Conservation (phyloP, 2,888 invertebrate genomes). For the Sphaerophoria taeniata region DNA sequence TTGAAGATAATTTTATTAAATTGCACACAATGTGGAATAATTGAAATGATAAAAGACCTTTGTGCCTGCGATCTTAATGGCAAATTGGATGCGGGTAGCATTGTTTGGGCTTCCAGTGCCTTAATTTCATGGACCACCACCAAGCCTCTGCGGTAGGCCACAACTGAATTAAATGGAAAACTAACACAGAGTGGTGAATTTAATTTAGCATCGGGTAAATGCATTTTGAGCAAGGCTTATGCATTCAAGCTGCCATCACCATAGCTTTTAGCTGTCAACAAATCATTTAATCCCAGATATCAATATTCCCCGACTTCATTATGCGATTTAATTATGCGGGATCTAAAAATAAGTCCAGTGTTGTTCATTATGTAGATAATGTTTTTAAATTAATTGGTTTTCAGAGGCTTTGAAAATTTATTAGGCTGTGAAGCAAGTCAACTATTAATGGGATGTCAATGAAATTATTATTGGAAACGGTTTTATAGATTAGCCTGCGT, state of each 20-base stretch:
- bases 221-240: slow-evolving; percentile 14
- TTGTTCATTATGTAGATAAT: neutral
- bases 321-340: slow-evolving; percentile 14
- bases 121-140: neutral
- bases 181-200: slow-evolving; percentile 16
- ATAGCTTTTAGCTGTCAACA: slow-evolving; percentile 31
- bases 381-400: neutral
- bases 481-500: no score
- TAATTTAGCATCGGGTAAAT: slow-evolving; percentile 22
- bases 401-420: neutral
- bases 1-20: slow-evolving; percentile 46
- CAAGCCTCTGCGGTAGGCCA: slow-evolving; percentile 16
- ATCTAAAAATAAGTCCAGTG: neutral
- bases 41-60: slow-evolving; percentile 31
- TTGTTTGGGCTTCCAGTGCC: neutral
- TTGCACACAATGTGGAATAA: slow-evolving; percentile 48
- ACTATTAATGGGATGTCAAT: no score
- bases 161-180: slow-evolving; percentile 34
- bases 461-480: no score
- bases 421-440: neutral
- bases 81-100: slow-evolving; percentile 22
- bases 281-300: slow-evolving; percentile 23
- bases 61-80: slow-evolving; percentile 28
- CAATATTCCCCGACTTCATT: no score
- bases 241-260: neutral